Percentiles rank a stretch among this genome's conserved stretches.
These are phyloP conservation scores for Leptinotarsa lineolata DNA, from an alignment of 1,140 invertebrate species.

Conservation along the genomic window DNA sequence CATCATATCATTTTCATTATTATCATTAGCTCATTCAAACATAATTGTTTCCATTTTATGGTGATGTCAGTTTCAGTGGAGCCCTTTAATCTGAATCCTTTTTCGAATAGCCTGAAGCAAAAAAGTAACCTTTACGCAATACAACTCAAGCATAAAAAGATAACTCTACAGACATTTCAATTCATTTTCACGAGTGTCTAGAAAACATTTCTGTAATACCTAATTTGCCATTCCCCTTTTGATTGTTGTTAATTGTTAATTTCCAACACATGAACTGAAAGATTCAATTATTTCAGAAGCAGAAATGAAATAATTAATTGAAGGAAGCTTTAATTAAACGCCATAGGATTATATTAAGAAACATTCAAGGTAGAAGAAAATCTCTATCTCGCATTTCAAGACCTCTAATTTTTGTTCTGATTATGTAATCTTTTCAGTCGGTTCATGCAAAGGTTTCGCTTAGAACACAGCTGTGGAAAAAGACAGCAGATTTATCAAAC, in stretches of 20 bases:
- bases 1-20: too few species aligned
- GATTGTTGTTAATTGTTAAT: constrained; percentile 9
- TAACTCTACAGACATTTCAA: too few species aligned
- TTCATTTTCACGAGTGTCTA: neutral
- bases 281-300: neutral
- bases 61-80: too few species aligned
- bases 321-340: neutral
- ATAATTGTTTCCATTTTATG: too few species aligned
- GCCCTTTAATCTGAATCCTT: too few species aligned
- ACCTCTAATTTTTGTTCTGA: neutral
- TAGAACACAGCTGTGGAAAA: constrained; percentile 1
- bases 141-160: too few species aligned
- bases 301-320: neutral
- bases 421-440: constrained; percentile 1
- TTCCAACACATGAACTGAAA: neutral
- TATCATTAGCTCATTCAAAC: too few species aligned
- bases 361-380: neutral
- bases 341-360: constrained; percentile 2
- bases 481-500: constrained; percentile 1
- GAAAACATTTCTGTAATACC: neutral
- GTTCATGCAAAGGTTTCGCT: constrained; percentile 1
- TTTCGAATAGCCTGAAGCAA: too few species aligned
- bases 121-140: too few species aligned
- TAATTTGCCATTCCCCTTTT: neutral
- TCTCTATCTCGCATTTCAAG: constrained; percentile 2